These are phyloP conservation scores for Bombus impatiens DNA, from an alignment of 1,140 invertebrate species.

Conservation along the genomic window DNA sequence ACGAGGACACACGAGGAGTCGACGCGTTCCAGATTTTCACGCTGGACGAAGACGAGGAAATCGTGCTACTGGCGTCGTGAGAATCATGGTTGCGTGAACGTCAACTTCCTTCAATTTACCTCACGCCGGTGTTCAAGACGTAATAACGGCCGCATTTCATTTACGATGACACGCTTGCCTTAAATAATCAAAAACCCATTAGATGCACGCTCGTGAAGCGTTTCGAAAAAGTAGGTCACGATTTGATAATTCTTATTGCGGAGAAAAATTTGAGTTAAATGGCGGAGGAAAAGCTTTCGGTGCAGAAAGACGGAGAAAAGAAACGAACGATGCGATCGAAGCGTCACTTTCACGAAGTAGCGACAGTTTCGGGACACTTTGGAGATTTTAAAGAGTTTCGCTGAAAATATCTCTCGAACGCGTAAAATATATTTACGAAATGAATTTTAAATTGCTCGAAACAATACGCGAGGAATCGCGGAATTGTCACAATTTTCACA, in stretches of 20 bases:
- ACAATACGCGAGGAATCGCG: rapidly evolving
- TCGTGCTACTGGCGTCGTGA: conserved; percentile 16
- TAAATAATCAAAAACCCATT: conserved; percentile 30
- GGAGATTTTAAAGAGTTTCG: too few relatives aligned
- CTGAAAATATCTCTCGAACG: too few relatives aligned
- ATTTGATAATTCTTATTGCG: not conserved
- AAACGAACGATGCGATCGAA: not conserved
- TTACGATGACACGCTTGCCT: not conserved
- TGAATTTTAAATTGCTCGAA: too few relatives aligned
- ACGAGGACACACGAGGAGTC: not conserved
- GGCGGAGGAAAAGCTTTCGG: not conserved
- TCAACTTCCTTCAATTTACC: conserved; percentile 54
- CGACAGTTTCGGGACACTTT: too few relatives aligned
- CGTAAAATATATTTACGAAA: too few relatives aligned
- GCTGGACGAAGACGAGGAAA: conserved; percentile 35
- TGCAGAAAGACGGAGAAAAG: not conserved
- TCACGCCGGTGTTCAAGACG: not conserved
- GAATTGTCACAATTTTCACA: too few relatives aligned
- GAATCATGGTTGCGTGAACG: conserved; percentile 39
- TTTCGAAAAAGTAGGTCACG: not conserved
- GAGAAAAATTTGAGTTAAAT: not conserved
- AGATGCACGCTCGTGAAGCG: not conserved
- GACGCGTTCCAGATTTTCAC: conserved; percentile 37
- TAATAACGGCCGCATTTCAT: not conserved
- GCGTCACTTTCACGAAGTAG: too few relatives aligned